Evolutionary conservation across 2,113 vertebrate species (phyloP).

Genomic region (Catharus minimus): DNA sequence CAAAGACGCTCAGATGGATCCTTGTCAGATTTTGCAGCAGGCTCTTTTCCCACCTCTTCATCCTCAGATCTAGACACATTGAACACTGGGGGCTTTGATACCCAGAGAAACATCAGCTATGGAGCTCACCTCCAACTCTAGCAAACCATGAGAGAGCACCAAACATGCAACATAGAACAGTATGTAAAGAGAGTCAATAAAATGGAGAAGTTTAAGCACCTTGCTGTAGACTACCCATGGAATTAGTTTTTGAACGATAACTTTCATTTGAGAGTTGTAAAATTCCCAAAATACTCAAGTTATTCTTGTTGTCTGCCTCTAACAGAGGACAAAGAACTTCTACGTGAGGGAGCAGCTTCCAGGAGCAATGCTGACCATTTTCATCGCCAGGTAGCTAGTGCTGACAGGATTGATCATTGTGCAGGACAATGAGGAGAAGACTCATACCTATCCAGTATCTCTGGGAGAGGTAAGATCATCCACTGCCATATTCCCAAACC

Average conservation of each 20-base stretch:
- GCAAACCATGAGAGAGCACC: background rate
- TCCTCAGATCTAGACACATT: background rate
- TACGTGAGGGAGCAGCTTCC: background rate
- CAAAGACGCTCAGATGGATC: background rate
- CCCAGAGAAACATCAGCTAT: background rate
- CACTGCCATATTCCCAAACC: constrained; percentile 84
- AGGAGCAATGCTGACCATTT: background rate
- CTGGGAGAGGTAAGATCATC: constrained; percentile 80
- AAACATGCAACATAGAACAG: background rate
- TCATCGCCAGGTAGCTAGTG: background rate
- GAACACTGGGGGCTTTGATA: background rate
- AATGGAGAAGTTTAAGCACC: background rate
- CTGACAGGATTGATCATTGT: background rate
- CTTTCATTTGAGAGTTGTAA: background rate
- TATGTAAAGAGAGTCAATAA: background rate
- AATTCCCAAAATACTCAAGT: background rate
- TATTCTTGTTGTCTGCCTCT: background rate
- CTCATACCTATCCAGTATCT: constrained; percentile 88
- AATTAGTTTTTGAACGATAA: background rate
- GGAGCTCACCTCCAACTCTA: background rate
- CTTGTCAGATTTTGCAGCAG: background rate
- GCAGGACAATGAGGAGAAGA: background rate
- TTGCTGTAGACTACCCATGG: background rate
- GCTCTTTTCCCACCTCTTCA: background rate
- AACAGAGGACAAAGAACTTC: background rate